Percentiles rank a stretch among this genome's conserved stretches.
Evolutionary conservation across 2,888 invertebrate genomes (phyloP).

Genomic region (Megaustenia siamemsis): DNA sequence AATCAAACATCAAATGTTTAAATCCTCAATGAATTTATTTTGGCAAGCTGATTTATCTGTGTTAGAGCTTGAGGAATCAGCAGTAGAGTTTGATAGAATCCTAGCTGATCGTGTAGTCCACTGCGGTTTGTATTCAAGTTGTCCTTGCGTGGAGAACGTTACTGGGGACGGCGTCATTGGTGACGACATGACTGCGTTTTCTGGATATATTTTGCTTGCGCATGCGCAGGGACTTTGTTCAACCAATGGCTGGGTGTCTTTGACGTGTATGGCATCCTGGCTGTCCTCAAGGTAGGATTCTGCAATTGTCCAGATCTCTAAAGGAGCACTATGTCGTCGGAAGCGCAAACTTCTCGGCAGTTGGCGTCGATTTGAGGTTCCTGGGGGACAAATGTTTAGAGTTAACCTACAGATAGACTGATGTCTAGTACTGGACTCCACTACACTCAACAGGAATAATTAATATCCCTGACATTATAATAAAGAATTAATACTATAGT

Average conservation of each 20-base stretch:
- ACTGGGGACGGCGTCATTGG: constrained; percentile 24
- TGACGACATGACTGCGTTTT: constrained; percentile 22
- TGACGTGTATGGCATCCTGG: constrained; percentile 40
- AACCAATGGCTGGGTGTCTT: constrained; percentile 36
- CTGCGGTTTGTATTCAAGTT: not conserved
- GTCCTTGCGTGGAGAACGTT: not conserved
- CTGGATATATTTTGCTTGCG: not conserved
- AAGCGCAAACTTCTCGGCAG: constrained; percentile 52
- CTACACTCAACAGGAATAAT: too few relatives aligned
- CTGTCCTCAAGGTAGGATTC: constrained; percentile 52
- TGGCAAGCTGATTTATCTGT: too few relatives aligned
- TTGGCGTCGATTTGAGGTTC: constrained; percentile 40
- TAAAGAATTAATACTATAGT: too few relatives aligned
- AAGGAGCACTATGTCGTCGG: constrained; percentile 55
- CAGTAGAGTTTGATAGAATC: too few relatives aligned
- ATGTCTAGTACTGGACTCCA: too few relatives aligned
- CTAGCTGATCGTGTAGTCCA: not conserved
- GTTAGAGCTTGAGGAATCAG: too few relatives aligned
- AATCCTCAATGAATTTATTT: too few relatives aligned
- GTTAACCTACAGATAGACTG: too few relatives aligned
- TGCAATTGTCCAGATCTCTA: constrained; percentile 57
- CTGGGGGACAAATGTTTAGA: constrained; percentile 6
- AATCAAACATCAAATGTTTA: too few relatives aligned
- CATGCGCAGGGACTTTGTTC: not conserved
- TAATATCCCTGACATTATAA: too few relatives aligned